Evolutionary conservation across 2,888 invertebrate genomes (phyloP).

Genomic region (Rotaria socialis): DNA sequence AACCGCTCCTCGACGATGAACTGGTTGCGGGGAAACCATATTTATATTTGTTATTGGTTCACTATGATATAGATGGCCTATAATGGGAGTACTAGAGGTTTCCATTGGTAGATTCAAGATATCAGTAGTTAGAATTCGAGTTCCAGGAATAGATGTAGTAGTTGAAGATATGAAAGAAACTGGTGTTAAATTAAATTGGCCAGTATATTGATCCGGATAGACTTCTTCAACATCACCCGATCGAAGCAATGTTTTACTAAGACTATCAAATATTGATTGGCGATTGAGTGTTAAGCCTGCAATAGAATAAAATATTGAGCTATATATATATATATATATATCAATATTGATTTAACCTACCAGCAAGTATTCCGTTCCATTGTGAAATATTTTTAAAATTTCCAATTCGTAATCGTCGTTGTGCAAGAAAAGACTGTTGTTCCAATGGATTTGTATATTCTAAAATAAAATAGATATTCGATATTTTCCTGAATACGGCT

Average conservation of each 20-base stretch:
- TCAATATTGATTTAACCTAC: neutral
- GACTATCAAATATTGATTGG: constrained; percentile 34
- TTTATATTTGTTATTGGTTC: neutral
- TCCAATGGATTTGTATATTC: neutral
- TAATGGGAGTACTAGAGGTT: neutral
- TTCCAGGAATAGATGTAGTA: neutral
- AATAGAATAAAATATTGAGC: too few relatives aligned
- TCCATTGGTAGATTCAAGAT: too few relatives aligned
- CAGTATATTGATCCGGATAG: neutral
- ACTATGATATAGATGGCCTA: neutral
- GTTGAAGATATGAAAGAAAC: neutral
- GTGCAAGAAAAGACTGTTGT: neutral
- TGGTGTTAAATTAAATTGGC: neutral
- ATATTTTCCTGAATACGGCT: neutral
- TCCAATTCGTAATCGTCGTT: neutral
- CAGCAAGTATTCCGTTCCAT: constrained; percentile 32
- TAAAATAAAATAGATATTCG: neutral
- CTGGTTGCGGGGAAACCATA: neutral
- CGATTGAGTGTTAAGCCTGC: neutral
- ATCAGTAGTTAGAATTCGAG: neutral
- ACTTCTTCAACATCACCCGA: constrained; percentile 29
- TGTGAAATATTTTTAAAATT: neutral
- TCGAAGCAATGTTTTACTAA: neutral
- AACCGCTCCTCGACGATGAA: neutral
- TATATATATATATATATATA: too few relatives aligned